A percentile compares a stretch with the other conserved stretches of the same genome.
These are phyloP conservation scores for Hapalemur alaotrensis DNA, from an alignment of 2,797 vertebrate genomes.

Conservation along the genomic window DNA sequence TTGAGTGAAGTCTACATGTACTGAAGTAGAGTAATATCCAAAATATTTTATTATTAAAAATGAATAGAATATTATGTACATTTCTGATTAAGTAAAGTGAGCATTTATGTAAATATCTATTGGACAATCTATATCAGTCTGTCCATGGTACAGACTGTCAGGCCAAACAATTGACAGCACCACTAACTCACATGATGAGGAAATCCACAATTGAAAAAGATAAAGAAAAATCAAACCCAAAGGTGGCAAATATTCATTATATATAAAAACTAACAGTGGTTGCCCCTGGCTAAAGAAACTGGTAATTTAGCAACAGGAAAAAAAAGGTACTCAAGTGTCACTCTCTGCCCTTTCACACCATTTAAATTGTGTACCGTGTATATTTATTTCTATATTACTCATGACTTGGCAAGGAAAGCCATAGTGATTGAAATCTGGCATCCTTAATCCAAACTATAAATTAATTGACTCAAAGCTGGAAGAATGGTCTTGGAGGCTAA, in stretches of 20 bases:
- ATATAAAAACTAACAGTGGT: not conserved
- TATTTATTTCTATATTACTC: not conserved
- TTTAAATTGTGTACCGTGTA: not conserved
- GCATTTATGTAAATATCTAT: not conserved
- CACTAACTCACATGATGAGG: too few relatives aligned
- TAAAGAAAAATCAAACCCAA: not conserved
- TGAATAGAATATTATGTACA: not conserved
- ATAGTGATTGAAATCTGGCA: not conserved
- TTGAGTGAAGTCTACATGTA: not conserved
- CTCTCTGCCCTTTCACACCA: not conserved
- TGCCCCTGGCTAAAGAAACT: not conserved
- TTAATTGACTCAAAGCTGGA: not conserved
- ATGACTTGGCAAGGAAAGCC: not conserved
- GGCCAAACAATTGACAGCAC: not conserved
- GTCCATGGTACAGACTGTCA: not conserved
- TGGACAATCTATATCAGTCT: not conserved
- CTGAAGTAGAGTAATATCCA: not conserved
- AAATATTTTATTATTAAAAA: not conserved
- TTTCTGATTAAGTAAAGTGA: not conserved
- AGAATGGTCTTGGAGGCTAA: not conserved
- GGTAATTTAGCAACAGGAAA: not conserved
- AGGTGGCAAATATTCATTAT: not conserved
- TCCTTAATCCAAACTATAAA: not conserved
- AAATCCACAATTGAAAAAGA: not conserved
- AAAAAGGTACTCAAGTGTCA: not conserved